Conservation (phyloP, 2,797 vertebrate genomes). For the Catamblyrhynchus diadema region DNA sequence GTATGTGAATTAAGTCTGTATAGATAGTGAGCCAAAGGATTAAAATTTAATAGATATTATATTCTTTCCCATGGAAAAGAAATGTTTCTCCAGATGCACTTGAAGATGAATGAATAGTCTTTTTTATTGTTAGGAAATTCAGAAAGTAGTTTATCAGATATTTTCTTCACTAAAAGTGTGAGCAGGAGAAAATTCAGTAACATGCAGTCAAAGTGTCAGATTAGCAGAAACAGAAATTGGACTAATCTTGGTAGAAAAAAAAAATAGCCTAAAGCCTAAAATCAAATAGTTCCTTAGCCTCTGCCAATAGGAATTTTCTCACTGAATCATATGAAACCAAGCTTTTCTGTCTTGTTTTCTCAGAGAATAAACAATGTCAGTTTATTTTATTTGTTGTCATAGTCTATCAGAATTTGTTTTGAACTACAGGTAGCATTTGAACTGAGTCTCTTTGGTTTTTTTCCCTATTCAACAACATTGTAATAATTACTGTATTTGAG, state of each 20-base stretch:
- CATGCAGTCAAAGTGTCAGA: neutral
- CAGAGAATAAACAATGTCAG: neutral
- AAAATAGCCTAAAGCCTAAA: neutral
- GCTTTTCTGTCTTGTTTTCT: neutral
- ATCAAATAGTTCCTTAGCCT: neutral
- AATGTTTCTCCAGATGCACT: neutral
- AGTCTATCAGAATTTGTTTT: neutral
- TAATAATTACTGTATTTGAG: neutral
- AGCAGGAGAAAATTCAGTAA: neutral
- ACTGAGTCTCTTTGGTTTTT: neutral
- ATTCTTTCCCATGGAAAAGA: neutral
- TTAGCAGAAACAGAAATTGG: neutral
- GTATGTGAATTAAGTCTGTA: neutral
- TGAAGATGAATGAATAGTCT: neutral
- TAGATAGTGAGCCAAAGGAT: neutral
- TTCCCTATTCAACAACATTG: neutral
- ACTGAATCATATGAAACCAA: neutral
- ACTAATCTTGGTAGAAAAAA: neutral
- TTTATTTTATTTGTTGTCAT: neutral
- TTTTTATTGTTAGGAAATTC: neutral
- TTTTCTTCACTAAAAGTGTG: neutral
- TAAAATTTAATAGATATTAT: neutral
- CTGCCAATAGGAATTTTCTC: neutral
- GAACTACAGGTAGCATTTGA: neutral
- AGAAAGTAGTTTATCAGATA: neutral